Percentiles rank a stretch among this genome's conserved stretches.
phyloP scores from a whole-genome alignment of 2,113 vertebrate genomes.

The Gobiocypris rarus region DNA sequence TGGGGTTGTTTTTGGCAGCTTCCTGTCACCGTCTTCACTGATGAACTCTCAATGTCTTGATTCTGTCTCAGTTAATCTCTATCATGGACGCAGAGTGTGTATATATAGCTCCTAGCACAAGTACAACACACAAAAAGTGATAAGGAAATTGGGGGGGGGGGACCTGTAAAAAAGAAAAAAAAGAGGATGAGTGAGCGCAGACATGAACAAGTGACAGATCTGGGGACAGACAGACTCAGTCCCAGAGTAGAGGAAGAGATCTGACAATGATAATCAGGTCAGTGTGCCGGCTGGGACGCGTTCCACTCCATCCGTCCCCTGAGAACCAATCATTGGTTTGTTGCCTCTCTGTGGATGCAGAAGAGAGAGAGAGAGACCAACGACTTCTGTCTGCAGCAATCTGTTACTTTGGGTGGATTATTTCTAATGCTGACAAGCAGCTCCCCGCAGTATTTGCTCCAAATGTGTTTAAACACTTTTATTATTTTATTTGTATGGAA shows the following conservation, averaged over 20 bases:
- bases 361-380: conserved; percentile 18
- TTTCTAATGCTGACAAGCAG: conserved; percentile 5
- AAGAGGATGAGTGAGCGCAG: not conserved
- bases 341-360: conserved; percentile 28
- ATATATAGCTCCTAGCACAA: not conserved
- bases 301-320: conserved; percentile 40
- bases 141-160: not conserved
- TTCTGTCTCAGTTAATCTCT: conserved; percentile 33
- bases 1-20: conserved; percentile 49
- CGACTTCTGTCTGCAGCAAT: conserved; percentile 18
- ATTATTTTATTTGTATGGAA: not conserved
- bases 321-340: conserved; percentile 47
- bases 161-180: too few relatives aligned
- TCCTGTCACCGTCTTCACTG: conserved; percentile 36
- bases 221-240: conserved; percentile 17
- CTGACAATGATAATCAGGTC: conserved; percentile 52
- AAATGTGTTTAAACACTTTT: not conserved
- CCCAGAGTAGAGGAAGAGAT: not conserved
- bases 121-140: not conserved
- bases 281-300: conserved; percentile 30
- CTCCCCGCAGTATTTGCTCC: not conserved
- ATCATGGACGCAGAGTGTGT: not conserved
- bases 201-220: conserved; percentile 43
- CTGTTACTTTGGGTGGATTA: conserved; percentile 23
- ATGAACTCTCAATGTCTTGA: conserved; percentile 42